A percentile compares a stretch with the other conserved stretches of the same genome.
These are phyloP conservation scores for Aspiorhynchus laticeps DNA, from an alignment of 2,113 vertebrate genomes.

Conservation along the genomic window DNA sequence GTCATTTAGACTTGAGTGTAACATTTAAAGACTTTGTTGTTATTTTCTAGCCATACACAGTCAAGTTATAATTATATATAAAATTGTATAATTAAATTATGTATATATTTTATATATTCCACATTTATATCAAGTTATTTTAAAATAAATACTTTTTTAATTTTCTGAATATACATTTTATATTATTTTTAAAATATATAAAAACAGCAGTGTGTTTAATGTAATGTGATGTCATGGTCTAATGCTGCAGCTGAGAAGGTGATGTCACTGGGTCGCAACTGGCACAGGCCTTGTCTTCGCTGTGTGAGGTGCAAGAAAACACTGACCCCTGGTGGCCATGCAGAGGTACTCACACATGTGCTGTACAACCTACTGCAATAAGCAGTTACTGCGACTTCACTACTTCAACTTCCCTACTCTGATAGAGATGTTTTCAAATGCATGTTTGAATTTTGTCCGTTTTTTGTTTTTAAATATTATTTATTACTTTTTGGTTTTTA, in stretches of 20 bases:
- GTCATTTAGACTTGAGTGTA: not conserved
- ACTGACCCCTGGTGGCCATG: constrained; percentile 74
- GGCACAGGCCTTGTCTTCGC: constrained; percentile 78
- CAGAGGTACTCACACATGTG: constrained; percentile 66
- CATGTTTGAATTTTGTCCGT: not conserved
- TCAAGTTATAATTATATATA: not conserved
- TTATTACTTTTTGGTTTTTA: not conserved
- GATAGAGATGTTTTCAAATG: not conserved
- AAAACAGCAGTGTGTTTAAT: not conserved
- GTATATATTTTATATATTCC: not conserved
- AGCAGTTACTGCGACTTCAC: no score
- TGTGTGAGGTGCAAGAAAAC: constrained; percentile 77
- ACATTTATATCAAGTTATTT: no score
- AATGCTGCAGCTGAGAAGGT: constrained; percentile 62
- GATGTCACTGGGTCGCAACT: constrained; percentile 76
- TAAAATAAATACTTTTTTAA: no score
- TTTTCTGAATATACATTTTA: not conserved
- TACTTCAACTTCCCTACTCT: no score
- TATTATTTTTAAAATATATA: not conserved
- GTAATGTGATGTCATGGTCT: not conserved
- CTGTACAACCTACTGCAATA: not conserved
- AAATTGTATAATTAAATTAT: not conserved
- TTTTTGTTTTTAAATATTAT: not conserved
- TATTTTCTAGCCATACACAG: not conserved
- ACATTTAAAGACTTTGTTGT: not conserved